A percentile compares a stretch with the other conserved stretches of the same genome.
These are phyloP conservation scores for Oriolus oriolus DNA, from an alignment of 2,113 vertebrate species.

Conservation along the genomic window DNA sequence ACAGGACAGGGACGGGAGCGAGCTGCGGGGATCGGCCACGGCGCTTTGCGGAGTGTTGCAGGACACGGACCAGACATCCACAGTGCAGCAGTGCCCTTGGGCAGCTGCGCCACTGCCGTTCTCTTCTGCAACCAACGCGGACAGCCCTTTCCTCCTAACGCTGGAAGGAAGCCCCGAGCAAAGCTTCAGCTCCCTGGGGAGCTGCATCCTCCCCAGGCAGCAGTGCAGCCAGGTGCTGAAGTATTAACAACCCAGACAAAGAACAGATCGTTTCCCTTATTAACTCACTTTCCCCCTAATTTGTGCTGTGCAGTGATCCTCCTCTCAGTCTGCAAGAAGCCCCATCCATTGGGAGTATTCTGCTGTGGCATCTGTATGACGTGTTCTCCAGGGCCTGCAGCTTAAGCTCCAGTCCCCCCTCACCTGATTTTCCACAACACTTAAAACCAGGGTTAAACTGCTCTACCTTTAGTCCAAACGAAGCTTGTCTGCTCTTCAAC, in stretches of 20 bases:
- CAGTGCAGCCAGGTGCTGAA: background rate
- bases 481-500: background rate
- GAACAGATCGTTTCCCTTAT: background rate
- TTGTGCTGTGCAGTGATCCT: background rate
- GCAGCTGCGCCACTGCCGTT: background rate
- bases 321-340: background rate
- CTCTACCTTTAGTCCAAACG: background rate
- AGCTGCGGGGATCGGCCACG: fast-evolving
- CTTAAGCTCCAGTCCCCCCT: background rate
- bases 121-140: background rate
- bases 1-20: background rate
- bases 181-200: background rate
- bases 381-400: background rate
- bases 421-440: background rate
- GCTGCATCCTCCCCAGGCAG: background rate
- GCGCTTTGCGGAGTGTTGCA: background rate
- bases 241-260: background rate
- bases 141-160: background rate
- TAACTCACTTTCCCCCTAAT: background rate
- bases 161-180: background rate
- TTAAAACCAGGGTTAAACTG: background rate
- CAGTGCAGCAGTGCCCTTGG: background rate
- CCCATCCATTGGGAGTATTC: background rate
- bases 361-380: background rate
- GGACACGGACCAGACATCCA: background rate